phyloP scores from a whole-genome alignment of 2,888 invertebrate genomes.

The Acronicta alni region DNA sequence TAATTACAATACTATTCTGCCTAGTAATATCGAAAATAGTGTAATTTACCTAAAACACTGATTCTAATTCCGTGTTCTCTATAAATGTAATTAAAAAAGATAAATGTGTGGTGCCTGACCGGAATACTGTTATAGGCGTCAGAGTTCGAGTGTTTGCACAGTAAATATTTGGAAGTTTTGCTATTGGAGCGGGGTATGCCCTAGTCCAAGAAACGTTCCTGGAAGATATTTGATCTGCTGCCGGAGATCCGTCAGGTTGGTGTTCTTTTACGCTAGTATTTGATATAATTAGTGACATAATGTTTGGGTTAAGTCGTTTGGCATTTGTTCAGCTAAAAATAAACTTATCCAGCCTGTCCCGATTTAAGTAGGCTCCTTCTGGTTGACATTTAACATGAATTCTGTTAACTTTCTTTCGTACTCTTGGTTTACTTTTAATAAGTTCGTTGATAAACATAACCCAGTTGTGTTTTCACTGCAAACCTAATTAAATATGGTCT shows the following conservation, averaged over 20 bases:
- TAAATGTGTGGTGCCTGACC: constrained; percentile 39
- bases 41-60: constrained; percentile 13
- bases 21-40: constrained; percentile 12
- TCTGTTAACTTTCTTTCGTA: neutral
- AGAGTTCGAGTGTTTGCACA: constrained; percentile 39
- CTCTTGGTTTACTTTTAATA: neutral
- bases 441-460: neutral
- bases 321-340: constrained; percentile 27
- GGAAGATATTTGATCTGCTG: constrained; percentile 37
- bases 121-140: constrained; percentile 39
- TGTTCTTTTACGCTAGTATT: constrained; percentile 16
- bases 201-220: constrained; percentile 27
- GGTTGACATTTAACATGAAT: constrained; percentile 2
- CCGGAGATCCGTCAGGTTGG: constrained; percentile 48
- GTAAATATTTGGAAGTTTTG: constrained; percentile 24
- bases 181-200: constrained; percentile 42
- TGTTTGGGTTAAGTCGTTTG: neutral
- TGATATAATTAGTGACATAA: neutral
- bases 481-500: no score
- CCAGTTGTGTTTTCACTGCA: no score
- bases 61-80: constrained; percentile 26
- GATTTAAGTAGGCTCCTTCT: constrained; percentile 8
- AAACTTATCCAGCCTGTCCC: constrained; percentile 8
- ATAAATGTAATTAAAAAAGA: constrained; percentile 36
- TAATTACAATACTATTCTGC: constrained; percentile 21